Base-by-base conservation (phyloP, 1,140 invertebrate species). In the Eulimnadia texana region DNA sequence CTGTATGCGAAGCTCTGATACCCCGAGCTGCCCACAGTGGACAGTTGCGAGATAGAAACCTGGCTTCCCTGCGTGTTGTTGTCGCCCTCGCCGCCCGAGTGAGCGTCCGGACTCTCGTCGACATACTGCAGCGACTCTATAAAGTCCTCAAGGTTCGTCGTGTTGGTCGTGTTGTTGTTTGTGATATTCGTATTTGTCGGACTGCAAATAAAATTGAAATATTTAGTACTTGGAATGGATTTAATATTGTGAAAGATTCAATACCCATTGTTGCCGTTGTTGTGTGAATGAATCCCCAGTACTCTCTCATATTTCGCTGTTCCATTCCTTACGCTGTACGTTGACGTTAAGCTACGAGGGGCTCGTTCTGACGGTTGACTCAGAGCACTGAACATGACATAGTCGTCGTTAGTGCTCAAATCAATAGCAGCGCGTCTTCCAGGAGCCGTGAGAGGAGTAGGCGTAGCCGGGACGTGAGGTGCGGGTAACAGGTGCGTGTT, bases 1-100 rank as follows among this genome's bases (percentile, higher is more conserved):
- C 88, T 91, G 70, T 90, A 90, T 3, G 87, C 88, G 68, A 91
- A 89, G 67, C 88, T 91, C 72, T 93, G 90, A 70, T 93, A 93
- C 1, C 89, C 89, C 1, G 88, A 91, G 23, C 87, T 90, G 1
- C 86, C 87, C 58, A 88, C 84, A 63, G 86, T 88, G 20, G 85
- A 88, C 33, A 88, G 70, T 60, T 86, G 86, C 62, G 86, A 86
- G 60, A 91, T 88, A 1, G 86, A 87, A 2, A 82, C 78, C 67
- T 85, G 83, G 52, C 82, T 84, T 33, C 82, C 82, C 67, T 82
- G 82, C 42, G 78, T 80, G 49, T 79, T 75, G 3, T 61, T 52
- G 50, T 68, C 67, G 52, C 65, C 63, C 55, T 68, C 66, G 57
- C 66, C 63, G 73, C 77, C 77, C 24, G 76, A 75, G 19, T 73